phyloP scores from a whole-genome alignment of 1,140 invertebrate species.

The Drosophila ercepeae region DNA sequence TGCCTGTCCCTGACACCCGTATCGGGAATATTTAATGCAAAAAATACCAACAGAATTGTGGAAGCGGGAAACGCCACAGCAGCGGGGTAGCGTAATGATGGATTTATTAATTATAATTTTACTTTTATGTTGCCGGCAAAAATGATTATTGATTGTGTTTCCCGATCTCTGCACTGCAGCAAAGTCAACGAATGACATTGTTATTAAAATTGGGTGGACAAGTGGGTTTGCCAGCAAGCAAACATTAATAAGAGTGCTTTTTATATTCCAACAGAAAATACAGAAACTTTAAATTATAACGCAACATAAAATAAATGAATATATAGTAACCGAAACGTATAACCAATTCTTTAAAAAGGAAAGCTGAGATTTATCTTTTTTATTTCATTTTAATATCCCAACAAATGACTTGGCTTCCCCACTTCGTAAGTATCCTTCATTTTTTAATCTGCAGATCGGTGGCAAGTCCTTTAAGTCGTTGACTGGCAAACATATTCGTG shows the following conservation, averaged over 20 bases:
- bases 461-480: slow-evolving; percentile 19
- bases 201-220: background rate
- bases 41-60: slow-evolving; percentile 1
- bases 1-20: slow-evolving; percentile 3
- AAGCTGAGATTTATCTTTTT: too few relatives aligned
- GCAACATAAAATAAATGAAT: background rate
- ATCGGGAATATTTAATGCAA: background rate
- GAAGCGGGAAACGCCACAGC: background rate
- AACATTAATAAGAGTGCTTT: background rate
- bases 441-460: slow-evolving; percentile 19
- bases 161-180: background rate
- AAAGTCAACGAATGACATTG: slow-evolving; percentile 1
- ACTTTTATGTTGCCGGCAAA: slow-evolving; percentile 32
- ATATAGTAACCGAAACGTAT: background rate
- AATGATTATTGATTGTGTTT: slow-evolving; percentile 16
- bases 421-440: background rate
- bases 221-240: background rate
- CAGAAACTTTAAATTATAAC: too few relatives aligned
- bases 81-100: slow-evolving; percentile 37
- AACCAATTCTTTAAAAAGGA: too few relatives aligned
- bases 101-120: slow-evolving; percentile 69
- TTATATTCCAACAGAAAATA: background rate
- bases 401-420: background rate
- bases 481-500: slow-evolving; percentile 15
- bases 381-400: background rate